Conservation (phyloP, 2,113 vertebrate species). For the Nesoenas mayeri region DNA sequence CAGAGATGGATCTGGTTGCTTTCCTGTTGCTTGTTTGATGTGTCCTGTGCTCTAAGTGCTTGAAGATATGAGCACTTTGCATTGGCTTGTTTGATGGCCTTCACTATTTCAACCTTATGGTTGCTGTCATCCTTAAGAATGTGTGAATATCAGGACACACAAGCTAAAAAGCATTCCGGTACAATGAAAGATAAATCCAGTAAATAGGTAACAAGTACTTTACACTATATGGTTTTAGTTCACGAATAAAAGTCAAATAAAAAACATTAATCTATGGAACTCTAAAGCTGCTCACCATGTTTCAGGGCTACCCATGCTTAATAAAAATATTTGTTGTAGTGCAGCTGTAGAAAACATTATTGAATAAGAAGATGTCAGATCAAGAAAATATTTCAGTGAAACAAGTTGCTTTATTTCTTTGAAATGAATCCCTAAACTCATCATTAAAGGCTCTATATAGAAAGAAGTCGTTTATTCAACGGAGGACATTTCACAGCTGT, state of each 20-base stretch:
- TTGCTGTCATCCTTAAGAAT: neutral
- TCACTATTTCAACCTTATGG: constrained; percentile 30
- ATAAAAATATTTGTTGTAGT: neutral
- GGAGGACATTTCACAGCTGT: neutral
- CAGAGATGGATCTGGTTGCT: neutral
- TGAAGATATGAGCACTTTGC: neutral
- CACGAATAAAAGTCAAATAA: neutral
- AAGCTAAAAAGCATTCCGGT: neutral
- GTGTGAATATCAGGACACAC: neutral
- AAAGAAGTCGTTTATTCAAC: neutral
- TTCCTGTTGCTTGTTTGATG: neutral
- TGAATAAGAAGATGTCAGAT: neutral
- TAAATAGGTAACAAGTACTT: constrained; percentile 1
- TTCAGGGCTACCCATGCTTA: neutral
- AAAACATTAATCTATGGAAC: neutral
- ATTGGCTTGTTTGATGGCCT: neutral
- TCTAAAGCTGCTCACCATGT: neutral
- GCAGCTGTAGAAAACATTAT: neutral
- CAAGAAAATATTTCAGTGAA: neutral
- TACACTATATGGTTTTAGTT: neutral
- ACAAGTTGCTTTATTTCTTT: neutral
- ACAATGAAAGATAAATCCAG: constrained; percentile 25
- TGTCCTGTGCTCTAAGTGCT: neutral
- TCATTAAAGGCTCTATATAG: neutral
- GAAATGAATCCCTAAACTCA: neutral